A percentile compares a stretch with the other conserved stretches of the same genome.
Evolutionary conservation across 2,797 vertebrate genomes (phyloP).

Genomic region (Numenius phaeopus): DNA sequence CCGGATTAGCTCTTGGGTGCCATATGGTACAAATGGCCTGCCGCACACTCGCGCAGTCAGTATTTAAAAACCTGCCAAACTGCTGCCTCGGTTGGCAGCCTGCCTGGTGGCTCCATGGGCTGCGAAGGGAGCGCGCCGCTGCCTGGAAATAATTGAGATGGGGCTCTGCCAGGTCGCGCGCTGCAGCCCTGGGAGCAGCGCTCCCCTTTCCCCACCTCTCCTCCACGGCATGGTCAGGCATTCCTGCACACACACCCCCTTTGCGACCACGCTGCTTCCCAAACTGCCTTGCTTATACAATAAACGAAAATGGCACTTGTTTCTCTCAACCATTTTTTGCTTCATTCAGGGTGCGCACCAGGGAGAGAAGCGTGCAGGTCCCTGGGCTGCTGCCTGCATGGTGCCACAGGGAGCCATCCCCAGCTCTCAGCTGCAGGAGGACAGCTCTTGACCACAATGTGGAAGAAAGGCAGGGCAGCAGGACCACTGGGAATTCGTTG

Average conservation of each 20-base stretch:
- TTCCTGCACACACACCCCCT: background rate
- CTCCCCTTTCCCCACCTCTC: background rate
- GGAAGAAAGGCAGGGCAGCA: background rate
- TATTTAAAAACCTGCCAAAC: constrained; percentile 73
- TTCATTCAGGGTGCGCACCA: fast-evolving
- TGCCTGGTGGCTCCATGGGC: constrained; percentile 60
- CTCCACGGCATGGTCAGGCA: background rate
- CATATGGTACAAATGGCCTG: constrained; percentile 81
- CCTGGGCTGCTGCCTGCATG: background rate
- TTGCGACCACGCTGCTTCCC: fast-evolving
- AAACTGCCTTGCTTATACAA: background rate
- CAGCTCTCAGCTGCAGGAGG: background rate
- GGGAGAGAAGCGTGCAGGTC: fast-evolving
- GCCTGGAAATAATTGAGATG: constrained; percentile 71
- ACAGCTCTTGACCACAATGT: fast-evolving
- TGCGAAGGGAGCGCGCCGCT: background rate
- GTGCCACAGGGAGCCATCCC: fast-evolving
- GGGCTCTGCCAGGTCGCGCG: constrained; percentile 20
- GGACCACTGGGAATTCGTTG: background rate
- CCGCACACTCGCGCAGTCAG: constrained; percentile 45
- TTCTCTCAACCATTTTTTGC: fast-evolving
- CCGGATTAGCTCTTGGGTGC: constrained; percentile 76
- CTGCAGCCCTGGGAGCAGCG: background rate
- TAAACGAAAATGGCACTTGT: fast-evolving
- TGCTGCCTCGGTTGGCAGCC: constrained; percentile 72